These are phyloP conservation scores for Cynoglossus semilaevis DNA, from an alignment of 2,113 vertebrate species.

Conservation along the genomic window DNA sequence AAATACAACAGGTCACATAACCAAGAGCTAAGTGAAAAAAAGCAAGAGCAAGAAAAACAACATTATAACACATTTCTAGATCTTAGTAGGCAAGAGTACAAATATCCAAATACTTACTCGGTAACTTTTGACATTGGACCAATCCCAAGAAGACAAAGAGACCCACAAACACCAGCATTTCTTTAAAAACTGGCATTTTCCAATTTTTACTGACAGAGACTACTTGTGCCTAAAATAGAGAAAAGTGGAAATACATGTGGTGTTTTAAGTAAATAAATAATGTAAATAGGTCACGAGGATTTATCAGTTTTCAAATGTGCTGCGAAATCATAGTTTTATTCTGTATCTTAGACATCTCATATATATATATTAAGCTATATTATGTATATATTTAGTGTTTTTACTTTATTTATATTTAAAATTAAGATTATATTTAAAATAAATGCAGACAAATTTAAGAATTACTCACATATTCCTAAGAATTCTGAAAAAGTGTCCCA, in stretches of 20 bases:
- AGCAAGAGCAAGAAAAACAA: too few species aligned
- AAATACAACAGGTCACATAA: too few species aligned
- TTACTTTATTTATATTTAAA: too few species aligned
- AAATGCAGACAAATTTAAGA: too few species aligned
- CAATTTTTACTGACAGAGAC: slow-evolving; percentile 27
- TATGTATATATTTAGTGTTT: too few species aligned
- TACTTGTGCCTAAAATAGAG: slow-evolving; percentile 60
- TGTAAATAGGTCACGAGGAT: too few species aligned
- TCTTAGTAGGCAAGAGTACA: not conserved
- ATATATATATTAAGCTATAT: too few species aligned
- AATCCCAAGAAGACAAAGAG: slow-evolving; percentile 57
- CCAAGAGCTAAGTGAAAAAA: too few species aligned
- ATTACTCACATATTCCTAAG: slow-evolving; percentile 72
- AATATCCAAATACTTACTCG: slow-evolving; percentile 67
- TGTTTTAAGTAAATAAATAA: not conserved
- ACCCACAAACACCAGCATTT: slow-evolving; percentile 59
- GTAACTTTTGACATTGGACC: slow-evolving; percentile 67
- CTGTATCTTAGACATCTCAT: too few species aligned
- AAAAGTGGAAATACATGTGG: slow-evolving; percentile 9
- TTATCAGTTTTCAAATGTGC: too few species aligned
- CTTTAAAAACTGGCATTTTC: slow-evolving; percentile 59
- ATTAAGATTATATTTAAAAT: too few species aligned
- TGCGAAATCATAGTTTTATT: too few species aligned
- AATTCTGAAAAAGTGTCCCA: slow-evolving; percentile 28
- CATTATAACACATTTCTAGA: not conserved